Evolutionary conservation across 1,140 invertebrate species (phyloP).

Genomic region (Geopemphigus sp.): DNA sequence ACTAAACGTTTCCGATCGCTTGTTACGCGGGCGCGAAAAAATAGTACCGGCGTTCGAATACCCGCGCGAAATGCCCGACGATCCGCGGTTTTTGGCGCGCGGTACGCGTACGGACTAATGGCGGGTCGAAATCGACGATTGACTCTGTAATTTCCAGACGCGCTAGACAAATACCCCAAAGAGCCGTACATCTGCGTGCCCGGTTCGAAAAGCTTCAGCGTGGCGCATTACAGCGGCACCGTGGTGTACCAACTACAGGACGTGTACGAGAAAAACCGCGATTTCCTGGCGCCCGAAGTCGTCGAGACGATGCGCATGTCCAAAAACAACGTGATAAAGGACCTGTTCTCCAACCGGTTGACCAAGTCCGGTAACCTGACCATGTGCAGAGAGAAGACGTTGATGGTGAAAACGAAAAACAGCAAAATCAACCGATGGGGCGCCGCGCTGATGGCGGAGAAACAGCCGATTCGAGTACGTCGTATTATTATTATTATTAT

Average conservation of each 20-base stretch:
- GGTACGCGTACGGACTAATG: too few species aligned
- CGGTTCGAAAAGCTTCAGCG: conserved; percentile 69
- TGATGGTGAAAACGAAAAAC: conserved; percentile 30
- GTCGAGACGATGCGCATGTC: conserved; percentile 79
- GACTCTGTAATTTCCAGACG: conserved; percentile 57
- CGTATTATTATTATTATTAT: too few species aligned
- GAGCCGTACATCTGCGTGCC: conserved; percentile 63
- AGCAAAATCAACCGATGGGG: conserved; percentile 56
- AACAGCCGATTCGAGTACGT: conserved; percentile 56
- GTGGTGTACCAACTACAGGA: conserved; percentile 76
- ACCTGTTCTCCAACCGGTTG: conserved; percentile 79
- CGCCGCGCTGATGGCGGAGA: conserved; percentile 61
- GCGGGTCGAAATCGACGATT: too few species aligned
- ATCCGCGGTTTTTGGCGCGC: too few species aligned
- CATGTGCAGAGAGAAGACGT: conserved; percentile 48
- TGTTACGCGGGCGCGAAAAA: too few species aligned
- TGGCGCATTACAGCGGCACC: conserved; percentile 82
- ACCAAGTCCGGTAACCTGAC: conserved; percentile 78
- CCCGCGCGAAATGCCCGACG: too few species aligned
- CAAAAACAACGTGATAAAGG: conserved; percentile 66
- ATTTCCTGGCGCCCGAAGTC: conserved; percentile 83
- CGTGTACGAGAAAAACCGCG: conserved; percentile 83
- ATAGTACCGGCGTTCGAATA: too few species aligned
- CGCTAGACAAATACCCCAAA: conserved; percentile 58
- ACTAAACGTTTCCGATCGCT: too few species aligned